Conservation (phyloP, 2,888 invertebrate genomes). For the Patella depressa region DNA sequence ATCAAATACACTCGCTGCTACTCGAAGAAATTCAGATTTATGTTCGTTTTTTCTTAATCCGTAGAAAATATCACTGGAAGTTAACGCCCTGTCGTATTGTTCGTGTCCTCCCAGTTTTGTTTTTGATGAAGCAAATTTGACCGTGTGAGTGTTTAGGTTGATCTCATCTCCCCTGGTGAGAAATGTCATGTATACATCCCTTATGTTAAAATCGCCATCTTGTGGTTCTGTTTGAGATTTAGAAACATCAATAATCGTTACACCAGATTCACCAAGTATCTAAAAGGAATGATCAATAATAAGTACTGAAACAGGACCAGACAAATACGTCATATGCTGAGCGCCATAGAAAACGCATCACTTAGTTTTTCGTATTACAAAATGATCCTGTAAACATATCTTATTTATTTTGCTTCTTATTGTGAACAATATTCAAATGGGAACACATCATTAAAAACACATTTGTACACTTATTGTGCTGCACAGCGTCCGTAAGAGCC, state of each 20-base stretch:
- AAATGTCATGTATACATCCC: conserved; percentile 43
- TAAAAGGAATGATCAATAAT: conserved; percentile 24
- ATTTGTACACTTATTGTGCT: too few relatives aligned
- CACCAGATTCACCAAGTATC: conserved; percentile 51
- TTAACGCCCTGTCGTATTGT: conserved; percentile 41
- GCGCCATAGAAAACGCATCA: too few relatives aligned
- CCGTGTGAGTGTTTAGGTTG: conserved; percentile 34
- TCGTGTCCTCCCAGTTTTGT: conserved; percentile 45
- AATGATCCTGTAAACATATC: too few relatives aligned
- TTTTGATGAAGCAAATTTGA: conserved; percentile 41
- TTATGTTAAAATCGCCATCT: conserved; percentile 36
- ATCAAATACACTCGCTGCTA: conserved; percentile 51
- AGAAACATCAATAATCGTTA: conserved; percentile 44
- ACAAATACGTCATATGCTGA: too few relatives aligned
- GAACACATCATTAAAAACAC: too few relatives aligned
- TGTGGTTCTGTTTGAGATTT: conserved; percentile 26
- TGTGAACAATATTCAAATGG: too few relatives aligned
- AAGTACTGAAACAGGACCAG: too few relatives aligned
- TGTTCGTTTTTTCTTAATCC: conserved; percentile 22
- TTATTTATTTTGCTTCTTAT: too few relatives aligned
- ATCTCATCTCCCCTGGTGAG: conserved; percentile 51
- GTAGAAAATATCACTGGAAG: conserved; percentile 46
- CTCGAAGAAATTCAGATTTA: conserved; percentile 48
- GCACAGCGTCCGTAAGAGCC: too few relatives aligned
- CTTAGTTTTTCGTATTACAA: too few relatives aligned